Base-by-base conservation (phyloP, 1,140 invertebrate genomes). In the Aphis gossypii region DNA sequence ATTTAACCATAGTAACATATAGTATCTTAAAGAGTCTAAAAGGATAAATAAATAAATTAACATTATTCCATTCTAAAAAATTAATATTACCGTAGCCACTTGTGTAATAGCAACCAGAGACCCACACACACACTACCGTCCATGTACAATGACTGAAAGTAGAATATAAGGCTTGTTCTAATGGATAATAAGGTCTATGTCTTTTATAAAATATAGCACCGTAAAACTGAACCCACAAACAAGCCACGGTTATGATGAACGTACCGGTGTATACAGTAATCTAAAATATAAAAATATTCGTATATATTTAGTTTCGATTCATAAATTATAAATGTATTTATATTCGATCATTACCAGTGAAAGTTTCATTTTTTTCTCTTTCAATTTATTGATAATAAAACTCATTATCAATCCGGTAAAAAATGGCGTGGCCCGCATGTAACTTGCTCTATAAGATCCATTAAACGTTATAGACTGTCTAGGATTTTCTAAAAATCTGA, bases 401-500 rank as follows among this genome's bases (percentile, higher is more conserved):
- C 6, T 9, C 7, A 20, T 11, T 38, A 20, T 35, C 20, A 89
- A 2, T 4, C 87, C 87, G 1, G 1, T 3, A 11, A 89, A 41
- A 38, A 38, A 89, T 38, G 87, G 87, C 21, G 11, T 89, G 18
- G n/a, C 21, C 54, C 87, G 21, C 87, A 89, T 89, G n/a, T 89
- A 23, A 23, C 48, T 89, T 11, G 48, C 20, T 54, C 87, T 89
- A 20, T 89, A 89, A 8, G n/a, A 5, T 23, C 38, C 20, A 38
- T 54, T 89, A 25, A 89, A 89, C 21, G 20, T 35, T 23, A 9
- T 25, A 25, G 48, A 89, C 23, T 4, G 38, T 54, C 87, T 89
- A 23, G 87, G 87, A 7, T 89, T 54, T 38, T 89, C n/a, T 51
- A 89, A 54, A 38, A 89, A 89, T 25, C 87, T 89, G 87, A 54